These are phyloP conservation scores for Hypocryptadius cinnamomeus DNA, from an alignment of 2,113 vertebrate genomes.

Conservation along the genomic window DNA sequence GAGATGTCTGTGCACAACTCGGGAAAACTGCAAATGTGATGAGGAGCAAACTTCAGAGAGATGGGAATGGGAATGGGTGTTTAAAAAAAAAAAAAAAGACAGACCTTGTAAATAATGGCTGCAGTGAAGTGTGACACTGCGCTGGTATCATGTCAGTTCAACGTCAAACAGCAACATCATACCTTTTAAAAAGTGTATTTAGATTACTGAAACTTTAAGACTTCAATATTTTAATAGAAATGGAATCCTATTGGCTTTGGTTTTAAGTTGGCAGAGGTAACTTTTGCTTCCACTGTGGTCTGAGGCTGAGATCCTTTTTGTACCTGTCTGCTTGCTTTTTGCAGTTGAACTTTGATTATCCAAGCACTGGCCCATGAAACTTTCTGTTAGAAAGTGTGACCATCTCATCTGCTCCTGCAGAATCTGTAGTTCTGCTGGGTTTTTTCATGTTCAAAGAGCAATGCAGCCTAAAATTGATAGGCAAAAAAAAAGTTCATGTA, in stretches of 20 bases:
- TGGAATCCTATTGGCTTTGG: constrained; percentile 37
- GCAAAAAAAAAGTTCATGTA: background rate
- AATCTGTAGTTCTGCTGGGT: constrained; percentile 7
- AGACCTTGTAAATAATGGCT: constrained; percentile 44
- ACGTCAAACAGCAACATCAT: constrained; percentile 31
- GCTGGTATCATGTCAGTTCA: constrained; percentile 27
- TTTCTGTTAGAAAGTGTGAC: constrained; percentile 43
- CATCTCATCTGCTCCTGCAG: constrained; percentile 14
- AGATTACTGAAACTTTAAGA: constrained; percentile 57
- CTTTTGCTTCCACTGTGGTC: constrained; percentile 43
- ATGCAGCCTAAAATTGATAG: constrained; percentile 12
- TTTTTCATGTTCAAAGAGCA: background rate
- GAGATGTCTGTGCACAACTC: background rate
- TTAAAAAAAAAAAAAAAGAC: background rate
- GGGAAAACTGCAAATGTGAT: background rate
- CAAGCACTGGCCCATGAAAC: background rate
- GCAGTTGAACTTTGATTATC: constrained; percentile 36
- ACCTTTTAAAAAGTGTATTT: constrained; percentile 33
- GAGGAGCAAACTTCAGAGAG: background rate
- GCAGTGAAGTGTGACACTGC: constrained; percentile 30
- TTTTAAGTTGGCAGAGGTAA: constrained; percentile 55
- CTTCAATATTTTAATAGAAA: constrained; percentile 58
- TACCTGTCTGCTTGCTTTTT: constrained; percentile 45
- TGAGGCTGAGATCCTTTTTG: constrained; percentile 21
- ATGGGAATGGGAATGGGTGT: constrained; percentile 37